These are phyloP conservation scores for Bactericera cockerelli DNA, from an alignment of 1,140 invertebrate genomes.

Conservation along the genomic window DNA sequence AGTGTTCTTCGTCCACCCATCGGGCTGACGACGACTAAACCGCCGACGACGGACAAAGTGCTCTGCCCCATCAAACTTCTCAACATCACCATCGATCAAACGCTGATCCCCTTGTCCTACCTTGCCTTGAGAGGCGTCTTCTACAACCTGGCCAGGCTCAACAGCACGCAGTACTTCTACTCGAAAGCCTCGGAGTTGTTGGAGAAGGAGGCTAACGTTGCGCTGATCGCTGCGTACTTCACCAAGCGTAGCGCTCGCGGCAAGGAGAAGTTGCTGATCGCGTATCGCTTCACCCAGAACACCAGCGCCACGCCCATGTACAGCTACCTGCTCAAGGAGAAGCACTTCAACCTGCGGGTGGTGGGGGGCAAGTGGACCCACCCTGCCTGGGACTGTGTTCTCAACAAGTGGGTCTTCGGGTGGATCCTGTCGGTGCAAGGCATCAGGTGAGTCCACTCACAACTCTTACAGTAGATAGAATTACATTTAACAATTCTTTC, in stretches of 20 bases:
- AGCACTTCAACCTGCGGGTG: background rate
- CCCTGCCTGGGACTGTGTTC: background rate
- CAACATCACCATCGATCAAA: background rate
- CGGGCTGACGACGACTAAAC: no score
- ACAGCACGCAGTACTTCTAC: background rate
- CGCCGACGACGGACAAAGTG: background rate
- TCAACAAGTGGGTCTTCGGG: constrained; percentile 1
- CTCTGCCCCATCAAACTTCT: background rate
- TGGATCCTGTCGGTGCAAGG: constrained; percentile 1
- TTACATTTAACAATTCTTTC: no score
- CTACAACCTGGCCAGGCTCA: background rate
- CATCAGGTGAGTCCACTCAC: background rate
- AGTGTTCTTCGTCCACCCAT: no score
- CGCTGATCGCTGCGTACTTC: background rate
- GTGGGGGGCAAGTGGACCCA: background rate
- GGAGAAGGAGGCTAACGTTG: background rate
- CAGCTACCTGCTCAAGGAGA: background rate
- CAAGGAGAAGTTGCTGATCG: background rate
- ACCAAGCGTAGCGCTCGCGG: background rate
- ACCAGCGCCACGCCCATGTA: background rate
- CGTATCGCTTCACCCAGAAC: background rate
- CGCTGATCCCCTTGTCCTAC: background rate
- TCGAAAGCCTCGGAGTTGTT: background rate
- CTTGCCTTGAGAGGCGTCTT: background rate
- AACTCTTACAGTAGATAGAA: no score